Conservation (phyloP, 2,113 vertebrate species). For the Hippocampus mohnikei region DNA sequence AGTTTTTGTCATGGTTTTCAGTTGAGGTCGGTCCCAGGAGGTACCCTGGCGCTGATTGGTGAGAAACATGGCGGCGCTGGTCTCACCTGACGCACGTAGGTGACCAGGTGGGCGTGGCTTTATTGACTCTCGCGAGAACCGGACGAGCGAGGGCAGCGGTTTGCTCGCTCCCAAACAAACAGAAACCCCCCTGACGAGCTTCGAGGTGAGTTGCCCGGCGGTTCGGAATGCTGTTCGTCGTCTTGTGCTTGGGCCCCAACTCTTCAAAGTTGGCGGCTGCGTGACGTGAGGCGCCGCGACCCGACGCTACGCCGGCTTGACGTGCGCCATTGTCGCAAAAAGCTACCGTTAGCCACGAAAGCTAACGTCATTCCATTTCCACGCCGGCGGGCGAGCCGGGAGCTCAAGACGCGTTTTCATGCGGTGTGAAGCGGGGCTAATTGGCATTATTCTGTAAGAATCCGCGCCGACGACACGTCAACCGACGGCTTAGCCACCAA, state of each 20-base stretch:
- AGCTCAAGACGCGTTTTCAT: neutral
- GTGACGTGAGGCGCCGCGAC: neutral
- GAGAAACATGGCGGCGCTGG: no score
- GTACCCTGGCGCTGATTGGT: no score
- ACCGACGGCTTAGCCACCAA: no score
- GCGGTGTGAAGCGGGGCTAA: neutral
- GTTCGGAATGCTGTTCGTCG: neutral
- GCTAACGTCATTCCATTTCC: neutral
- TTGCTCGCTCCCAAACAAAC: neutral
- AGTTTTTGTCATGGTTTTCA: no score
- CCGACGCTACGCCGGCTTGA: neutral
- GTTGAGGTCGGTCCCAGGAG: no score
- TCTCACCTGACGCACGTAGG: neutral
- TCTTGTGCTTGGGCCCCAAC: neutral
- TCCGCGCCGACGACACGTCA: neutral
- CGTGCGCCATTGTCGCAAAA: constrained; percentile 2
- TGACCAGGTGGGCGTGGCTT: neutral
- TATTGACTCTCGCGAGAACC: neutral
- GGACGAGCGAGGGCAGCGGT: neutral
- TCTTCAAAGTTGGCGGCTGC: neutral
- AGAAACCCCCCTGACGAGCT: neutral
- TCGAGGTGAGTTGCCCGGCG: neutral
- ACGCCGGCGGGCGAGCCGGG: neutral
- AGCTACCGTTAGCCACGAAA: neutral
- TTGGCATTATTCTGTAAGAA: neutral